Evolutionary conservation across 2,888 invertebrate species (phyloP), one percentile per base, ranked within the genome.

Genomic region (Phasia obesa): DNA sequence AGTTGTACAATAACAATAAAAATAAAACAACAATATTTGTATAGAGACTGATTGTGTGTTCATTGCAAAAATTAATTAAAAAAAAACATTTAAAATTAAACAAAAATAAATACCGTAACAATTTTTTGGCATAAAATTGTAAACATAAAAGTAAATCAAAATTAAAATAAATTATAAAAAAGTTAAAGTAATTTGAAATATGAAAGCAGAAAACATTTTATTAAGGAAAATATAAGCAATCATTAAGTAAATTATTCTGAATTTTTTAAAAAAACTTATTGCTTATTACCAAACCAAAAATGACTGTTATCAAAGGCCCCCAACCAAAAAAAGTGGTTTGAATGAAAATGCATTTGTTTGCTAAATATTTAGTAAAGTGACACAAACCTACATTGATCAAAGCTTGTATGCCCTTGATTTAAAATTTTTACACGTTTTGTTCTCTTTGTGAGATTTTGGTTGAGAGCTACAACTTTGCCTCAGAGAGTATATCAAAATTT

Each of bases 1-100:
- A 44, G 35, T 44, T 49, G n/a, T 44, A 19, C 42, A 49, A 62
- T 49, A 19, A 53, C 49, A 19, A 57, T 59, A 59, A 47, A 4
- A 42, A 25, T 51, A 59, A 69, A 73, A 42, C 38, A 67, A 73
- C 81, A 82, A 69, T 85, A 85, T 86, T 84, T 86, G 84, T 85
- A 86, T 85, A 85, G 86, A 86, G 86, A 86, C 86, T 86, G 86
- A 86, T 85, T 81, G 85, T 85, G 85, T 86, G 85, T 86, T 86
- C 86, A 86, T 84, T 81, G 84, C 75, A 76, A 82, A 78, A 64
- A 75, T 71, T 67, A 7, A 73, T 75, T 21, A 65, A 77, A 65
- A 42, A n/a, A 69, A 76, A 19, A 31, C 9, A 27, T 65, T 69
- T 27, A 69, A 78, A 74, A 25, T 35, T 60, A 11, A 67, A 60